Evolutionary conservation across 2,113 vertebrate species (phyloP), one percentile per base, ranked within the genome.

Genomic region (Plectropomus leopardus): DNA sequence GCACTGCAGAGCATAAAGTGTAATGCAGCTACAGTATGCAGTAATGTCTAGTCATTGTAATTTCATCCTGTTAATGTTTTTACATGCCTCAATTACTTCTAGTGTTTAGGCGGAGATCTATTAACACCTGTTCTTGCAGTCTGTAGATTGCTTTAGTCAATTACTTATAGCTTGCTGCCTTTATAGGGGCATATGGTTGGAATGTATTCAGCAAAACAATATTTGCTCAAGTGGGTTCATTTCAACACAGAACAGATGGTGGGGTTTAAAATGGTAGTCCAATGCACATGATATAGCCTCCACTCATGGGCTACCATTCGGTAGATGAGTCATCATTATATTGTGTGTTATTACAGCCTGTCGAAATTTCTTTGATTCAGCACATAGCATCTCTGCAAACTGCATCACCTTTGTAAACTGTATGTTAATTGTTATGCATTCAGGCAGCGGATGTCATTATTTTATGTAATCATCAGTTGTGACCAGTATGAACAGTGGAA

Each of bases 131-230:
- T 26, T 79, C 17, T 19, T 57, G 4, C 32, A 40, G 26, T 16
- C 54, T 42, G 32, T 57, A 28, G 16, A 57, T 59, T 58, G 55
- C 67, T n/a, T n/a, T 51, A 24, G 4, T 0, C 53, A 74, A n/a
- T 73, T 78, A 61, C 24, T 60, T 32, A 53, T 28, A 76, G 57
- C 57, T 19, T n/a, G 14, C 51, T 60, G 53, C 9, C 53, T 44
- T 24, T 54, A 55, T 70, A 10, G 40, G 63, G 14, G 50, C 86
- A 80, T 80, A 80, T 80, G 80, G 70, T 72, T 8, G 19, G 11
- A 54, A 75, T 59, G 54, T 45, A 26, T 67, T 55, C 55, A 48
- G 14, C 15, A 57, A 30, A 68, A 80, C 40, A 42, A 6, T 45
- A 65, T 78, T 84, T 66, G 44, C 57, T 61, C 69, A 53, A 63